A percentile compares a stretch with the other conserved stretches of the same genome.
phyloP scores from a whole-genome alignment of 2,113 vertebrate genomes.

The Capricornis sumatraensis region DNA sequence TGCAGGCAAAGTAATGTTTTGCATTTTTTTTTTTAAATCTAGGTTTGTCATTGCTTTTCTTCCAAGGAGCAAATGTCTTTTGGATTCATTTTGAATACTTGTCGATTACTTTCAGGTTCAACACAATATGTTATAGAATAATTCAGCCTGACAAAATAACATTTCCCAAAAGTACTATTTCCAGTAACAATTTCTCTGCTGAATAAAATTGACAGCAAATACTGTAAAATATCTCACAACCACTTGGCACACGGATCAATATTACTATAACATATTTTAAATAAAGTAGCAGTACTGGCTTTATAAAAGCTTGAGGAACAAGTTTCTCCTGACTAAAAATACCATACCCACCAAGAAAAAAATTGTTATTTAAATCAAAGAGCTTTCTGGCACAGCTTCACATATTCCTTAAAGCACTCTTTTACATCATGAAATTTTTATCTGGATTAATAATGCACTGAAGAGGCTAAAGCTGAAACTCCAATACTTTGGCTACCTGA shows the following conservation, averaged over 20 bases:
- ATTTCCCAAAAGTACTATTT: constrained; percentile 18
- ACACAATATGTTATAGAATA: not conserved
- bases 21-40: not conserved
- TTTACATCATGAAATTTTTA: not conserved
- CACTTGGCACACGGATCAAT: not conserved
- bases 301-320: constrained; percentile 38
- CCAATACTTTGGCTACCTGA: not conserved
- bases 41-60: not conserved
- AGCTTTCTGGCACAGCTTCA: not conserved
- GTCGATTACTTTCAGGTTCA: constrained; percentile 40
- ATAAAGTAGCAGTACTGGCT: not conserved
- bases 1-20: not conserved
- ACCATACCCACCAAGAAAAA: not conserved
- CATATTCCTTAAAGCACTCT: constrained; percentile 29
- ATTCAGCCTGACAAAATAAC: constrained; percentile 32
- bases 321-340: constrained; percentile 35
- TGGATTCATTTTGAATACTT: constrained; percentile 35
- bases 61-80: not conserved
- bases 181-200: constrained; percentile 13
- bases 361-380: constrained; percentile 26
- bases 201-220: constrained; percentile 12
- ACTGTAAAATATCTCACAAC: not conserved
- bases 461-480: not conserved
- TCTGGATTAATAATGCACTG: constrained; percentile 13
- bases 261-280: constrained; percentile 20